phyloP scores from a whole-genome alignment of 2,888 invertebrate species.

The Nomada goodeniana region DNA sequence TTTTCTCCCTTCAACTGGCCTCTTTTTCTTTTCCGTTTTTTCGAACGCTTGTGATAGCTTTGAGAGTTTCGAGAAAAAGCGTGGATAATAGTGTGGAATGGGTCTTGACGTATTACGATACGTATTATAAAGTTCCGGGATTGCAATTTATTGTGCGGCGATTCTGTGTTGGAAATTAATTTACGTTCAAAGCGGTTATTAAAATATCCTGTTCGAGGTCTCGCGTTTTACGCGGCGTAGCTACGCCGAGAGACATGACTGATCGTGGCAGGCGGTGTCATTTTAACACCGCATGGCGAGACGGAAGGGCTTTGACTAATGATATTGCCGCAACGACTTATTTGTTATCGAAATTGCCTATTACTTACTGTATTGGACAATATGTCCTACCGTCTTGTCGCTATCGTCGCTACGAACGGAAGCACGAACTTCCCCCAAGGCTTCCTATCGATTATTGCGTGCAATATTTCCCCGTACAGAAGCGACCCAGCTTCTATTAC shows the following conservation, averaged over 20 bases:
- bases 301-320: conserved; percentile 63
- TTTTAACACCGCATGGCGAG: conserved; percentile 48
- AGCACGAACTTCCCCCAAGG: conserved; percentile 26
- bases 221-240: conserved; percentile 28
- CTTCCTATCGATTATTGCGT: conserved; percentile 54
- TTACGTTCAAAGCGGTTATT: conserved; percentile 17
- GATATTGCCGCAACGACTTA: conserved; percentile 63
- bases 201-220: conserved; percentile 33
- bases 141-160: conserved; percentile 9
- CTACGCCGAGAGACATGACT: conserved; percentile 42
- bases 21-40: no score
- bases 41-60: not conserved
- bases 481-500: conserved; percentile 14
- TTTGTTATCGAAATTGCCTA: conserved; percentile 70
- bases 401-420: conserved; percentile 43
- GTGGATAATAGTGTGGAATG: no score
- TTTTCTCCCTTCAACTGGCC: not conserved
- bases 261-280: conserved; percentile 42
- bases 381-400: conserved; percentile 56
- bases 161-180: conserved; percentile 39
- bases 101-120: not conserved
- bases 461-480: conserved; percentile 34
- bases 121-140: not conserved
- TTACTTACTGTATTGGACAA: conserved; percentile 63
- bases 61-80: no score